phyloP scores from a whole-genome alignment of 2,888 invertebrate genomes.

The Biston stratarius region DNA sequence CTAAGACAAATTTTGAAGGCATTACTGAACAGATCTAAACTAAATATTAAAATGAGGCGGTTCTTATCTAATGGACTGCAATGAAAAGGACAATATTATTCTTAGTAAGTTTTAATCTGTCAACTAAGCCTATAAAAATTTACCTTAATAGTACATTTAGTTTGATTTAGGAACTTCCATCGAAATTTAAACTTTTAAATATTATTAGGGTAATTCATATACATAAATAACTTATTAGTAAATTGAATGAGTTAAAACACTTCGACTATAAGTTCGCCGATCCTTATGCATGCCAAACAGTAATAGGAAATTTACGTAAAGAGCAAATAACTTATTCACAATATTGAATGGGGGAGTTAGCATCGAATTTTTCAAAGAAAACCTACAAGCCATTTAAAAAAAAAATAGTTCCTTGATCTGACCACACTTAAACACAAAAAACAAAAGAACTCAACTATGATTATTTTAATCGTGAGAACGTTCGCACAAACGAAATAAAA shows the following conservation, averaged over 20 bases:
- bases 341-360: not conserved
- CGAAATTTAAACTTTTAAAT: no score
- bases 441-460: constrained; percentile 53
- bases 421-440: constrained; percentile 22
- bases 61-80: no score
- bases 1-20: no score
- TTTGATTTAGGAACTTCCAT: not conserved
- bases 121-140: no score
- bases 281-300: constrained; percentile 29
- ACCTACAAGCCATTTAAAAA: not conserved
- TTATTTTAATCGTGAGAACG: constrained; percentile 58
- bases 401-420: not conserved
- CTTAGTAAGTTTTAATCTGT: no score
- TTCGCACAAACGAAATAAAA: constrained; percentile 42
- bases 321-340: not conserved
- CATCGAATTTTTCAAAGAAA: not conserved
- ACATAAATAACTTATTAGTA: no score
- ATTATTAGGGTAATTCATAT: no score
- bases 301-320: constrained; percentile 29
- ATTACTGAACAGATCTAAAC: no score
- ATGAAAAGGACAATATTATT: no score
- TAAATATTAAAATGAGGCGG: no score
- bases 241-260: constrained; percentile 1
- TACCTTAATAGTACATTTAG: no score
- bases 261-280: constrained; percentile 36